Evolutionary conservation across 2,888 invertebrate species (phyloP).

Genomic region (Sinotaia quadrata): DNA sequence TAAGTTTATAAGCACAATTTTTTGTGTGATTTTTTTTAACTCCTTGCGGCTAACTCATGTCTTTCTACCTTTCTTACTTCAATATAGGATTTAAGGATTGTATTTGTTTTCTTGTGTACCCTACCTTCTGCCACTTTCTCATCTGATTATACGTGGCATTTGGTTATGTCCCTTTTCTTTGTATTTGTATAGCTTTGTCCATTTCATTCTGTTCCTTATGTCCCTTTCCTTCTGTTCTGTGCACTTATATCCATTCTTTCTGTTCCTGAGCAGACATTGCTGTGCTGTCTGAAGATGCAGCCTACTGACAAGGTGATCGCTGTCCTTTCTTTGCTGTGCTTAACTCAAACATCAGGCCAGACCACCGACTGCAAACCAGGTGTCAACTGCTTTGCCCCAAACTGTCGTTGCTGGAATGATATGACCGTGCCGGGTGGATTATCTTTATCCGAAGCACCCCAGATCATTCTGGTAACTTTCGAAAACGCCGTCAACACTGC

Average conservation of each 20-base stretch:
- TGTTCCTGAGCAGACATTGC: not conserved
- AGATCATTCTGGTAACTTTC: conserved; percentile 51
- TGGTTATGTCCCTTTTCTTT: no score
- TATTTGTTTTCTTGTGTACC: no score
- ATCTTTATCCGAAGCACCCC: conserved; percentile 42
- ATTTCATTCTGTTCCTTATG: no score
- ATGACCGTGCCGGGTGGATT: conserved; percentile 39
- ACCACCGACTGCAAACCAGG: conserved; percentile 21
- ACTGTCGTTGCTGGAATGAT: conserved; percentile 52
- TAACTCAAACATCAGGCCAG: conserved; percentile 6
- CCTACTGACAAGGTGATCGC: not conserved
- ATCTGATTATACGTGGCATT: no score
- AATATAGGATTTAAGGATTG: no score
- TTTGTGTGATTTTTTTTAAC: no score
- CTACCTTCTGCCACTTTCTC: no score
- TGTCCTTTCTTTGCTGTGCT: conserved; percentile 1
- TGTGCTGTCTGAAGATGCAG: not conserved
- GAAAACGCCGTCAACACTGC: conserved; percentile 46
- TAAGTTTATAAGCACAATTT: no score
- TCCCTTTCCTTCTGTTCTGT: no score
- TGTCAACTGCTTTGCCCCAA: conserved; percentile 42
- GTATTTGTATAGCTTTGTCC: no score
- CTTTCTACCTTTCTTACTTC: no score
- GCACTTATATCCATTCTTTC: not conserved
- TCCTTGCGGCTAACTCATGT: no score